Base-by-base conservation (phyloP, 1,140 invertebrate species). In the Neodiprion fabricii region DNA sequence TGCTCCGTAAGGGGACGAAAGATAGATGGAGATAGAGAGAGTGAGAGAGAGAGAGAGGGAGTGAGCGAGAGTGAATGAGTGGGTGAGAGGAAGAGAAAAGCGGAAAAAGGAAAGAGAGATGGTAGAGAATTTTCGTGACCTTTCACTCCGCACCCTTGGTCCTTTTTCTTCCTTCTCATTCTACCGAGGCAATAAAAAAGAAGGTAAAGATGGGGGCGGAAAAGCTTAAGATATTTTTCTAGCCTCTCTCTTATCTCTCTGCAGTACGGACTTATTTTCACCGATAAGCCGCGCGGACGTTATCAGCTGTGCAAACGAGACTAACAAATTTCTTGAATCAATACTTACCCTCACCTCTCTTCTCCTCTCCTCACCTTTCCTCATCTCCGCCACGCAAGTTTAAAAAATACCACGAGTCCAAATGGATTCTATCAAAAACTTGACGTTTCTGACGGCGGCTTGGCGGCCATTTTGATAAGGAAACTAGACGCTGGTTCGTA, bases 311-410 rank as follows among this genome's bases (percentile, higher is more conserved):
- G 76, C 71, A 77, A 77, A 77, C 76, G 67, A 40, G n/a, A 68
- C 68, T 69, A 72, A 77, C 74, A 75, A 77, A 77, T 77, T 75
- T 75, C 40, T 75, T 75, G 75, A 77, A 77, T 77, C 76, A 75
- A 77, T 77, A 77, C 75, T 77, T 75, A 67, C 72, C n/a, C 50
- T 40, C 1, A 40, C 28, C 28, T 40, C 28, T 3, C 28, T 0
- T 40, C 28, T 3, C 28, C 28, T 40, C 28, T 3, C 28, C 28
- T 40, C 28, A 40, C 28, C 28, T 40, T 5, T 40, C 28, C 28
- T 40, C 28, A 40, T 40, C 28, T 40, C 28, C 28, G 5, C 28
- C 5, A 40, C 28, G 28, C 28, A 40, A 40, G 1, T 40, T 40
- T 40, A 40, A 40, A 40, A 40, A 40, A 40, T 40, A 40, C 28